Evolutionary conservation across 1,140 invertebrate species (phyloP).

Genomic region (Drosophila saltans): DNA sequence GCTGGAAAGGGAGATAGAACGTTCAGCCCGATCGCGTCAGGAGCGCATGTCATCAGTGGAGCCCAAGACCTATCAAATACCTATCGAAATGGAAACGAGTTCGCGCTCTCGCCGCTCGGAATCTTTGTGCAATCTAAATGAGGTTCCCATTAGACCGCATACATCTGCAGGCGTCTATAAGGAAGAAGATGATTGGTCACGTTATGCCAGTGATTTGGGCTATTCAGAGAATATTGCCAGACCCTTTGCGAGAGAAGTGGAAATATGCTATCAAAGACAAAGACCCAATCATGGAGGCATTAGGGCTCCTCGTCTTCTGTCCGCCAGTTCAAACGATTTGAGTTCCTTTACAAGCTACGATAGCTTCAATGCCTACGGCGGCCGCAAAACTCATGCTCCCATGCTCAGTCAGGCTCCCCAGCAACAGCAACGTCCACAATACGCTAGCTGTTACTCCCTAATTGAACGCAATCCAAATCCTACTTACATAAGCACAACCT

Average conservation of each 20-base stretch:
- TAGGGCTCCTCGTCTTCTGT: constrained; percentile 63
- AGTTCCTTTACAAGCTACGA: constrained; percentile 59
- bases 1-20: constrained; percentile 72
- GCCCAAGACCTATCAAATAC: constrained; percentile 53
- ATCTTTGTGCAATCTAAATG: constrained; percentile 69
- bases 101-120: constrained; percentile 59
- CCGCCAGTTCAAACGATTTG: constrained; percentile 76
- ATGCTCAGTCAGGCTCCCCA: constrained; percentile 66
- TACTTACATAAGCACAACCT: constrained; percentile 83
- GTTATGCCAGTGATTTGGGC: constrained; percentile 73
- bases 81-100: constrained; percentile 53
- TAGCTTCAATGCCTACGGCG: constrained; percentile 66
- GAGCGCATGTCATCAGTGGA: constrained; percentile 65
- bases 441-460: constrained; percentile 82
- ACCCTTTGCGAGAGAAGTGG: constrained; percentile 76
- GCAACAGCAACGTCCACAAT: constrained; percentile 69
- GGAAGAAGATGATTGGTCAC: constrained; percentile 71
- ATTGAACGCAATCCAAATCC: constrained; percentile 84
- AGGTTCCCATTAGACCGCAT: constrained; percentile 49
- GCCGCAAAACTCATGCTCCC: constrained; percentile 61
- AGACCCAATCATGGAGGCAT: constrained; percentile 41
- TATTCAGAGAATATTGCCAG: constrained; percentile 78
- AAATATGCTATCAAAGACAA: constrained; percentile 77
- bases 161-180: constrained; percentile 46
- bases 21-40: constrained; percentile 58